Conservation (phyloP, 2,888 invertebrate species). For the Prosopocoilus inquinatus region DNA sequence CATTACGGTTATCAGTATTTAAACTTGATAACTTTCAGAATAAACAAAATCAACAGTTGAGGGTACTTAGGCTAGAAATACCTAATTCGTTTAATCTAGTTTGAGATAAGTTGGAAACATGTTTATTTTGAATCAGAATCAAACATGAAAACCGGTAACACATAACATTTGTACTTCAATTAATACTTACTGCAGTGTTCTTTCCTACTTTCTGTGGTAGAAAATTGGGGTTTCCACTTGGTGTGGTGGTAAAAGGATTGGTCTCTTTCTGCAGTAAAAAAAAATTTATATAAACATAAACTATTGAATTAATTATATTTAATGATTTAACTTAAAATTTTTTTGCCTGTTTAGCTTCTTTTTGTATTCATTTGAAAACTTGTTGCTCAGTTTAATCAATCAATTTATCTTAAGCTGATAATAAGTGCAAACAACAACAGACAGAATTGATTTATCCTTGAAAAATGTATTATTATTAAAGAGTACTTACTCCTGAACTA, state of each 20-base stretch:
- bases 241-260: conserved; percentile 84
- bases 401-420: neutral
- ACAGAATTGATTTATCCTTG: no score
- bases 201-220: conserved; percentile 92
- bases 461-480: no score
- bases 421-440: no score
- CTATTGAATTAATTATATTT: neutral
- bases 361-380: no score
- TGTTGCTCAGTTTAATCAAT: neutral
- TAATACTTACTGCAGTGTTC: conserved; percentile 50
- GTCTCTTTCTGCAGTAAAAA: conserved; percentile 57
- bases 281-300: neutral
- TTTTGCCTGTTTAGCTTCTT: no score
- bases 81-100: conserved; percentile 26
- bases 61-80: conserved; percentile 29
- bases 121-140: conserved; percentile 1
- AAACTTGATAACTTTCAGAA: conserved; percentile 5
- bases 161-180: neutral
- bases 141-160: no score
- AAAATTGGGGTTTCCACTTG: conserved; percentile 90
- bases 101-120: conserved; percentile 6
- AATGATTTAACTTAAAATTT: neutral
- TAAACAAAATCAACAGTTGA: conserved; percentile 22
- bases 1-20: conserved; percentile 8
- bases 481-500: conserved; percentile 51